phyloP scores from a whole-genome alignment of 2,888 invertebrate species.

The Hydroisotoma schaefferi region DNA sequence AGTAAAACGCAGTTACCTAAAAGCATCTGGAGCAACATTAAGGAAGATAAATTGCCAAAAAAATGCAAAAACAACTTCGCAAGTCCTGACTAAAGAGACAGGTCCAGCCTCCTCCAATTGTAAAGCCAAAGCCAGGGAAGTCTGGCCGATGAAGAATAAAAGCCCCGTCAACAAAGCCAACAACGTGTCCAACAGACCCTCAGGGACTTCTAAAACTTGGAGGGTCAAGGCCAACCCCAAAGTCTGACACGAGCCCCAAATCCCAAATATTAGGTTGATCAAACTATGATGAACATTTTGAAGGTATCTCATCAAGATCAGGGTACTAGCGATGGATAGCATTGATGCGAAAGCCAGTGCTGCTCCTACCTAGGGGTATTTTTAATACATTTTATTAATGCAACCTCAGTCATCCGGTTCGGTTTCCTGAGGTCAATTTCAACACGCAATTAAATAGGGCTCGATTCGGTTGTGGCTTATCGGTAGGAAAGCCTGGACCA shows the following conservation, averaged over 20 bases:
- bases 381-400: too few relatives aligned
- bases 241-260: conserved; percentile 27
- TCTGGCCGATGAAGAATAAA: conserved; percentile 27
- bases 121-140: conserved; percentile 26
- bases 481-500: too few relatives aligned
- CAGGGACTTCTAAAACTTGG: conserved; percentile 24
- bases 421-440: background rate
- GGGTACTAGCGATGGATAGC: conserved; percentile 29
- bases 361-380: conserved; percentile 39
- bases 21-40: conserved; percentile 21
- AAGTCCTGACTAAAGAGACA: conserved; percentile 25
- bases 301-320: conserved; percentile 25
- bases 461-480: too few relatives aligned
- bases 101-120: conserved; percentile 31
- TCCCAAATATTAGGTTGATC: conserved; percentile 25
- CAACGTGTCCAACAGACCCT: conserved; percentile 11
- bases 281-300: conserved; percentile 33
- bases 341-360: conserved; percentile 29
- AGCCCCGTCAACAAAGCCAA: conserved; percentile 26
- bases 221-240: conserved; percentile 13
- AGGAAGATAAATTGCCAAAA: conserved; percentile 35
- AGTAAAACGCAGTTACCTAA: too few relatives aligned
- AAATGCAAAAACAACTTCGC: conserved; percentile 31
- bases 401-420: too few relatives aligned
- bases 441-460: background rate